Evolutionary conservation across 2,888 invertebrate genomes (phyloP).

Genomic region (Perdita meconis): DNA sequence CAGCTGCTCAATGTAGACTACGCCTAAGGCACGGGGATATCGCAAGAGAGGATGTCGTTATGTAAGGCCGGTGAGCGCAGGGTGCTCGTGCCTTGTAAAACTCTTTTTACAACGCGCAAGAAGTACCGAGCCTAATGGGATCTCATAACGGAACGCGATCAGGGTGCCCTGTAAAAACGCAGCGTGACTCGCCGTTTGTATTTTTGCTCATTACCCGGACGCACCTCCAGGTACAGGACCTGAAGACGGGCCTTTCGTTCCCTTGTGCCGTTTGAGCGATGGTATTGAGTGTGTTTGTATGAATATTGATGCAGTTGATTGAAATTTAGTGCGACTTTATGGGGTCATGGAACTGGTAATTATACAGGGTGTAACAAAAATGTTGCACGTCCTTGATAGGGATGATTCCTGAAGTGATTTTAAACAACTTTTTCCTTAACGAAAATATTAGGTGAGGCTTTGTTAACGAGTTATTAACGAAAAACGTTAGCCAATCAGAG

Average conservation of each 20-base stretch:
- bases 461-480: no score
- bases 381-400: no score
- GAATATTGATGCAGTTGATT: no score
- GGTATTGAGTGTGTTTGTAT: no score
- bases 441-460: no score
- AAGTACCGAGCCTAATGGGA: constrained; percentile 45
- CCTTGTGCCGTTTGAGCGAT: neutral
- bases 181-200: constrained; percentile 26
- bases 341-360: no score
- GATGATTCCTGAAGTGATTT: no score
- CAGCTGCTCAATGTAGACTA: constrained; percentile 36
- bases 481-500: no score
- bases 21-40: constrained; percentile 54
- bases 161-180: constrained; percentile 29
- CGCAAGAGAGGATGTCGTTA: constrained; percentile 75
- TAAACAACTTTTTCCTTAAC: no score
- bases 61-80: constrained; percentile 57
- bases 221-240: neutral
- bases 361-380: no score
- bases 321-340: no score
- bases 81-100: constrained; percentile 64
- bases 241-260: neutral
- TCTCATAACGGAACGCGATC: constrained; percentile 48
- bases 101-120: constrained; percentile 59
- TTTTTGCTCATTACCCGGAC: constrained; percentile 22